Evolutionary conservation across 2,888 invertebrate species (phyloP), one percentile per base, ranked within the genome.

Genomic region (Drosophila kambysellisi): DNA sequence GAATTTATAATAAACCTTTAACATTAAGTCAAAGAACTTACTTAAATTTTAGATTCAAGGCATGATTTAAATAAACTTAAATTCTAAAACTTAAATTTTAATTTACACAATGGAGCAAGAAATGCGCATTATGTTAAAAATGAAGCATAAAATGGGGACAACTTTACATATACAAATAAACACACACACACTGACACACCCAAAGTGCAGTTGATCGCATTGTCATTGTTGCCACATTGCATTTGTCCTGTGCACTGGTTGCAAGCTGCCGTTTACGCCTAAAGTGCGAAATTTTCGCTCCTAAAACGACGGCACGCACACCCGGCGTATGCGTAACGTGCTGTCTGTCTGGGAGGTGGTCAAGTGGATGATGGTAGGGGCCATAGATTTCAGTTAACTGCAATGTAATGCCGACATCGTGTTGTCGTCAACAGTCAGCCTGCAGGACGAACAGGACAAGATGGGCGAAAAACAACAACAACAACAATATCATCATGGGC

Each of bases 351-450:
- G 58, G 15, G 37, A 30, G 62, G 29, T 64, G 73, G 82, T 82
- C 73, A 73, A 79, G 53, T 57, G 68, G 65, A 58, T 33, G 39
- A 33, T 57, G 51, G 53, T 20, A 30, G 32, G 12, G 17, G 17
- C 89, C 77, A 86, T 83, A 75, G 87, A 90, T 86, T 83, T 81
- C 71, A 71, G 81, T 89, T 89, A 83, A 73, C 86, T 82, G 73
- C 74, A 48, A 64, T 67, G 76, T 67, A 70, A 60, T 67, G 81
- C 52, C 61, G 65, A 70, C 71, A 68, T 68, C 65, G 57, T 65
- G 83, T 74, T 73, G 83, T 70, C 83, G 70, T 70, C 86, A 59
- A 53, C 84, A 82, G 70, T 56, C 63, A 63, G 53, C 63, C 11
- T 25, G n/a, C 57, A 46, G 66, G 35, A 35, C 33, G 43, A n/a